Base-by-base conservation (phyloP, 2,113 vertebrate genomes). In the Falcunculus frontatus region DNA sequence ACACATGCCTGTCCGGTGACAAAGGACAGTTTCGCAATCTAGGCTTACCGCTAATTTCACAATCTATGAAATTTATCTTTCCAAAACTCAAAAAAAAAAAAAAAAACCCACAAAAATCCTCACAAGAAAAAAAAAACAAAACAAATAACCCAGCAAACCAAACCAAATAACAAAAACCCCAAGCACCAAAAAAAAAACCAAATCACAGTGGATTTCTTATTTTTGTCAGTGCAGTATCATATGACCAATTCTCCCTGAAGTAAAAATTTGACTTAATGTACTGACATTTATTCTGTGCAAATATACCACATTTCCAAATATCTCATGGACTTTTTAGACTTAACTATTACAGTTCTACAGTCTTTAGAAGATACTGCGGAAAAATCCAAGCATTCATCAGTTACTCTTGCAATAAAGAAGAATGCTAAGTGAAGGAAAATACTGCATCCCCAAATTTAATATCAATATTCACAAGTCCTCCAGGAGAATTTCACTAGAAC, bases 181-280 rank as follows among this genome's bases (percentile, higher is more conserved):
- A 81, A 63, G 65, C 2, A 42, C 4, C 9, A 5, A 1, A 14
- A 5, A 1, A 14, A 55, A 75, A 37, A 20, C 0, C 7, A 33
- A 39, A 63, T 16, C 8, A 22, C 6, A 75, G 9, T 11, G 3
- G 13, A 49, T 39, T 68, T 79, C 35, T 32, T 64, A 56, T 50
- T 73, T 59, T 46, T 85, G 7, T 27, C 9, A 86, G 7, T 67
- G 41, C 27, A 70, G 29, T 5, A 83, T 39, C 13, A 13, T 52
- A 88, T 37, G 19, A 29, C 4, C 18, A 79, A n/a, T 49, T 91
- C 27, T 63, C 13, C 20, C 44, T 44, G 16, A 25, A 67, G 21
- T 60, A 90, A 90, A 86, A 95, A 33, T 30, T 47, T 75, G 6
- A 79, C 60, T 44, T 37, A 60, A 65, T 3, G 4, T 35, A 47